These are phyloP conservation scores for Chloroceryle inda DNA, from an alignment of 2,797 vertebrate genomes.

Conservation along the genomic window DNA sequence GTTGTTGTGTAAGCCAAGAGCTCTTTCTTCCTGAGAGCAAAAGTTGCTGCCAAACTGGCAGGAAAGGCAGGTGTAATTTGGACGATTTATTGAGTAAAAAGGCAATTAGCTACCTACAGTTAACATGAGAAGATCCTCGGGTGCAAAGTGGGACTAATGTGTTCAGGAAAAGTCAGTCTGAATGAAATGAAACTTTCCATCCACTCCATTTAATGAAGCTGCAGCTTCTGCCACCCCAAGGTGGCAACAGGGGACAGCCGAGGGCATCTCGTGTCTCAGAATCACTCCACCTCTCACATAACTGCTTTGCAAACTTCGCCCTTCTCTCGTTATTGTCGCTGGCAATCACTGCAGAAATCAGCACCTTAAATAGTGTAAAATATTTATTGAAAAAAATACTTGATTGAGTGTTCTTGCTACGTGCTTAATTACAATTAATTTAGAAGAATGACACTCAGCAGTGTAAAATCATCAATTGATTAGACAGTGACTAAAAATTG, in stretches of 20 bases:
- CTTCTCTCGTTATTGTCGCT: background rate
- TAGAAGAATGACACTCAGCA: background rate
- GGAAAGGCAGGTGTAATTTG: background rate
- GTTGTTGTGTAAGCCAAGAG: fast-evolving
- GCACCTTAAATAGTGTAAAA: background rate
- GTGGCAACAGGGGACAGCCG: fast-evolving
- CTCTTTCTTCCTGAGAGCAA: background rate
- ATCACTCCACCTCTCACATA: background rate
- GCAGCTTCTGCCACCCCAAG: background rate
- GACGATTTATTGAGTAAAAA: background rate
- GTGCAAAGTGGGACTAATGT: background rate
- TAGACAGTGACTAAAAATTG: background rate
- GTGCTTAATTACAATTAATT: background rate
- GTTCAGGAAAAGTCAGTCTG: background rate
- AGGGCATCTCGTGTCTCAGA: fast-evolving
- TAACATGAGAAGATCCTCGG: background rate
- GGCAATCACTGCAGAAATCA: background rate
- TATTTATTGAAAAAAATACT: background rate
- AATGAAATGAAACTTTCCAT: fast-evolving
- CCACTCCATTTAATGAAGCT: fast-evolving
- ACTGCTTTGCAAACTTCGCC: background rate
- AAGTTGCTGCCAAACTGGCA: background rate
- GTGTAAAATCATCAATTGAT: background rate
- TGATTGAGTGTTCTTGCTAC: background rate
- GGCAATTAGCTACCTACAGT: background rate